Conservation (phyloP, 2,797 vertebrate genomes). For the Melanotaenia boesemani region DNA sequence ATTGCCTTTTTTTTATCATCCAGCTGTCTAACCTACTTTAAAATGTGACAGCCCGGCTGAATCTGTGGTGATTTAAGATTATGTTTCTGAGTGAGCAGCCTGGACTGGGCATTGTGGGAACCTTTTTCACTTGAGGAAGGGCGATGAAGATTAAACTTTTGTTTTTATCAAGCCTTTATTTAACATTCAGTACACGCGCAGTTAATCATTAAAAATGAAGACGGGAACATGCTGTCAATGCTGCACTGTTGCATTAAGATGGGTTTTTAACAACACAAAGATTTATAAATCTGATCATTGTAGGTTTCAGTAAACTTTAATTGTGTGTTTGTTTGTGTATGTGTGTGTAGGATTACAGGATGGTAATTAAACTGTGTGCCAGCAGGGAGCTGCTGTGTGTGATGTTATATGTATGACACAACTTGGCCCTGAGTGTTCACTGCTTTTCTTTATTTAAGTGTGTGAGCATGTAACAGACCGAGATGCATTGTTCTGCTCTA, state of each 20-base stretch:
- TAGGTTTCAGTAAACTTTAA: background rate
- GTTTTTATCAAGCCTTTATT: too few relatives aligned
- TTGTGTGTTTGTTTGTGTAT: background rate
- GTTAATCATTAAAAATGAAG: too few relatives aligned
- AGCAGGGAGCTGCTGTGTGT: constrained; percentile 1
- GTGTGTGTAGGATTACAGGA: background rate
- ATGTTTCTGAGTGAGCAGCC: background rate
- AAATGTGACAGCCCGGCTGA: background rate
- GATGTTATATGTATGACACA: constrained; percentile 33
- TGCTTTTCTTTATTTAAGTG: constrained; percentile 1
- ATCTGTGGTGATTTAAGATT: background rate
- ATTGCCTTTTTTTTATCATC: background rate
- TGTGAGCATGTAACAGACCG: background rate
- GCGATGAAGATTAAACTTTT: too few relatives aligned
- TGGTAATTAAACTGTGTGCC: background rate
- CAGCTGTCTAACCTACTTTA: too few relatives aligned
- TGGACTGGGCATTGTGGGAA: background rate
- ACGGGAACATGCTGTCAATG: too few relatives aligned
- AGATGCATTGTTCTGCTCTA: constrained; percentile 17
- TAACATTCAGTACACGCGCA: too few relatives aligned
- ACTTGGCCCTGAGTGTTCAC: constrained; percentile 5
- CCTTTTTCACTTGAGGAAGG: too few relatives aligned
- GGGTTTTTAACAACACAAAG: background rate
- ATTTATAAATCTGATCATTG: background rate
- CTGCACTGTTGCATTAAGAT: too few relatives aligned